phyloP scores from a whole-genome alignment of 1,140 invertebrate genomes.

The Daktulosphaira vitifoliae region DNA sequence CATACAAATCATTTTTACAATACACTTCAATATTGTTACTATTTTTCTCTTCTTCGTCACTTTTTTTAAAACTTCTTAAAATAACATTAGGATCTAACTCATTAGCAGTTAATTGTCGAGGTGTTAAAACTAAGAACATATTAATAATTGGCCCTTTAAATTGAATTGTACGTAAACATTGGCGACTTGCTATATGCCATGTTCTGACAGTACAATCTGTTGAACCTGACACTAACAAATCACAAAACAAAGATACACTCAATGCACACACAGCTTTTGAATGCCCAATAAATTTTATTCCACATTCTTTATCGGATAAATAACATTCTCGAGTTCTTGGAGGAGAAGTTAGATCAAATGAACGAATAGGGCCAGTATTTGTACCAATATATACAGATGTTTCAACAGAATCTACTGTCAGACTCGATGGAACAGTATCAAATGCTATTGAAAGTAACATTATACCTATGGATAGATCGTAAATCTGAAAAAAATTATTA shows the following conservation, averaged over 20 bases:
- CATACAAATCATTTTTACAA: constrained; percentile 20
- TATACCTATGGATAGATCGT: constrained; percentile 58
- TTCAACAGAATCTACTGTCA: constrained; percentile 62
- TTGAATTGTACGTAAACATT: constrained; percentile 57
- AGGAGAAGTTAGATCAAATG: constrained; percentile 55
- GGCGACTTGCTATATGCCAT: constrained; percentile 68
- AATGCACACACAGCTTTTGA: constrained; percentile 58
- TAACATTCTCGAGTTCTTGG: constrained; percentile 59
- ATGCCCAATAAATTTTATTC: constrained; percentile 52
- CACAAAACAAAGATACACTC: constrained; percentile 59
- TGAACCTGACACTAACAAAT: constrained; percentile 61
- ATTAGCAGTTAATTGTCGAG: constrained; percentile 21
- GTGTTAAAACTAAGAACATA: constrained; percentile 49
- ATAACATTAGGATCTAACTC: constrained; percentile 32
- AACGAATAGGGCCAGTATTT: constrained; percentile 57
- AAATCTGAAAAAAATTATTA: constrained; percentile 47
- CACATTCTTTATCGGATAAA: constrained; percentile 42
- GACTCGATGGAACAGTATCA: constrained; percentile 56
- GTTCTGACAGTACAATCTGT: constrained; percentile 61
- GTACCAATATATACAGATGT: constrained; percentile 63
- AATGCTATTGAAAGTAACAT: constrained; percentile 65
- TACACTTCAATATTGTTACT: constrained; percentile 18
- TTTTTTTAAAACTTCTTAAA: constrained; percentile 32
- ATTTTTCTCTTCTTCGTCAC: constrained; percentile 11
- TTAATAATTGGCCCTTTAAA: constrained; percentile 67